A percentile compares a stretch with the other conserved stretches of the same genome.
These are phyloP conservation scores for Rhyacophila brunnea DNA, from an alignment of 1,140 invertebrate genomes.

Conservation along the genomic window DNA sequence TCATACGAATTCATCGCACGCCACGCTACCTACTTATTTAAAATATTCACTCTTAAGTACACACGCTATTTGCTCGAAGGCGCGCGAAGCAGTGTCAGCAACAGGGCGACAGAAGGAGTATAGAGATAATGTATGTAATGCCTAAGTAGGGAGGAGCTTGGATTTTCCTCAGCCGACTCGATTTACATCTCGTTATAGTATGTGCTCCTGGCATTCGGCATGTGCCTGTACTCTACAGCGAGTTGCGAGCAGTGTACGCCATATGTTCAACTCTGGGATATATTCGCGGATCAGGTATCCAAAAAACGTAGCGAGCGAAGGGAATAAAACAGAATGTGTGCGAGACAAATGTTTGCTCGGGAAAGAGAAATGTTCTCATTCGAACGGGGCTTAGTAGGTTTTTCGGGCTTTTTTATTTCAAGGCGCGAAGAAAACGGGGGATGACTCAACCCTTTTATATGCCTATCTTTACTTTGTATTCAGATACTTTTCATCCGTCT, in stretches of 20 bases:
- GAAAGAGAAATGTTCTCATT: constrained; percentile 14
- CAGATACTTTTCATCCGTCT: no score
- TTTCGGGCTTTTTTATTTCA: background rate
- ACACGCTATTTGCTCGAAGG: constrained; percentile 1
- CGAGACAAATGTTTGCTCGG: constrained; percentile 17
- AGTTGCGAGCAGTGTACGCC: background rate
- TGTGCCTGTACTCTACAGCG: background rate
- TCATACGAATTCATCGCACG: constrained; percentile 11
- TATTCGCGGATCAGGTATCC: constrained; percentile 6
- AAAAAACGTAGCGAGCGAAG: background rate
- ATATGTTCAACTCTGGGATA: background rate
- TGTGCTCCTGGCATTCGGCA: background rate
- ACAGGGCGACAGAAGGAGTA: constrained; percentile 11
- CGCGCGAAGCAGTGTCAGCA: background rate
- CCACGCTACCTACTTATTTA: background rate
- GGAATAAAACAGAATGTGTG: constrained; percentile 10
- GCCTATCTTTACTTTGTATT: no score
- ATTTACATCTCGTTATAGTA: constrained; percentile 24
- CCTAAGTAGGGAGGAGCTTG: constrained; percentile 21
- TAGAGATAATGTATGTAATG: constrained; percentile 26
- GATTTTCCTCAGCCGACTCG: constrained; percentile 25
- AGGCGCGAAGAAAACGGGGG: no score
- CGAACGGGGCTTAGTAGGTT: background rate
- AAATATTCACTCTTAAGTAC: constrained; percentile 11
- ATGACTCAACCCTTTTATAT: no score